Evolutionary conservation across 23 tunicate genomes (phyloP).

Genomic region (Pegea sp.): DNA sequence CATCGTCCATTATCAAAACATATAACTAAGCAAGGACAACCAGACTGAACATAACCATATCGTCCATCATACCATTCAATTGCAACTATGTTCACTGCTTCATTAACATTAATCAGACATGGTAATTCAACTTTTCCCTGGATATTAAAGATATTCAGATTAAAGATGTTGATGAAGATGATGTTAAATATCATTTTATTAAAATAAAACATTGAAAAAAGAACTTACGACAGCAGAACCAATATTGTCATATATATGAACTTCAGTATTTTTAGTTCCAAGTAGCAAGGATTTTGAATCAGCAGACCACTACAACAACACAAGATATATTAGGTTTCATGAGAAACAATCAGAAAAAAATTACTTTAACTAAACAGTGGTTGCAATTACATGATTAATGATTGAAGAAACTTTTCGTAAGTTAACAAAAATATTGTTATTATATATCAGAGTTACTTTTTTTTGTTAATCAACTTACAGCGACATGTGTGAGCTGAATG

Average conservation of each 20-base stretch:
- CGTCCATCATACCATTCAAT: constrained; percentile 78
- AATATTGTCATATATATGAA: constrained; percentile 49
- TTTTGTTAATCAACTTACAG: constrained; percentile 16
- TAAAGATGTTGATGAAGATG: too few species aligned
- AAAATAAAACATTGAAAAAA: not conserved
- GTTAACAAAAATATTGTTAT: not conserved
- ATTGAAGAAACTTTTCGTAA: not conserved
- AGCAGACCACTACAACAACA: constrained; percentile 65
- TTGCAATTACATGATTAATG: not conserved
- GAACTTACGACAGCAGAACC: constrained; percentile 54
- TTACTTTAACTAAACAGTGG: too few species aligned
- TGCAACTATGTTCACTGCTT: constrained; percentile 65
- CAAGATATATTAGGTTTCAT: too few species aligned
- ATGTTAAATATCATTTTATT: not conserved
- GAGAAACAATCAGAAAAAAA: too few species aligned
- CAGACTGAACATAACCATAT: constrained; percentile 56
- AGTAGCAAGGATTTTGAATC: constrained; percentile 65
- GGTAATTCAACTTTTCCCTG: constrained; percentile 59
- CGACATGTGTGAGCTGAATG: constrained; percentile 75
- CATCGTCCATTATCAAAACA: constrained; percentile 92
- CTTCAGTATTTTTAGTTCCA: constrained; percentile 75
- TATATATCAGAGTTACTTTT: not conserved
- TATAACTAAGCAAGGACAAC: constrained; percentile 67
- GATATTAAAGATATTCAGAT: not conserved
- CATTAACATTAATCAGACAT: constrained; percentile 80